Percentiles rank a stretch among this genome's conserved stretches.
phyloP scores from a whole-genome alignment of 2,888 invertebrate genomes.

The Chrysina gloriosa region DNA sequence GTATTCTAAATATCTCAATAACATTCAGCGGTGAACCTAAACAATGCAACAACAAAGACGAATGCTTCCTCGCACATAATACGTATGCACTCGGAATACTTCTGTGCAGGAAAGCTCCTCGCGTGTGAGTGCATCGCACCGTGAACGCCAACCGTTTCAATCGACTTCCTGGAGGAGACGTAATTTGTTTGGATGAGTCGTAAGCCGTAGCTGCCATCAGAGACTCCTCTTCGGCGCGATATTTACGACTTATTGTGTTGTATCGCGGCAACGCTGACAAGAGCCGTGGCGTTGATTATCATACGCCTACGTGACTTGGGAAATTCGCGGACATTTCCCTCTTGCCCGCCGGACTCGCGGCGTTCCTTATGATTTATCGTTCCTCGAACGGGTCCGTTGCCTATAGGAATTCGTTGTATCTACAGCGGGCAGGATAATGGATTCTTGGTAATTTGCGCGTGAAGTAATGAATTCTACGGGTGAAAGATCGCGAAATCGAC shows the following conservation, averaged over 20 bases:
- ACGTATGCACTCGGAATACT: background rate
- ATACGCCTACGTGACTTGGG: constrained; percentile 29
- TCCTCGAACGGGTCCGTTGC: constrained; percentile 1
- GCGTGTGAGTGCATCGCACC: background rate
- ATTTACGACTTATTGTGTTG: constrained; percentile 33
- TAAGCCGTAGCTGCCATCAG: background rate
- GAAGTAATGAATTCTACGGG: background rate
- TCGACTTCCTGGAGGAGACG: constrained; percentile 15
- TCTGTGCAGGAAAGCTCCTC: background rate
- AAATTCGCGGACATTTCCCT: constrained; percentile 6
- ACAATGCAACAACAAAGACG: too few species aligned
- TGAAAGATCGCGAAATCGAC: background rate
- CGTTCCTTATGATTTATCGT: constrained; percentile 28
- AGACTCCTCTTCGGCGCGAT: background rate
- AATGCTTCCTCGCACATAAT: background rate
- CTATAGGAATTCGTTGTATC: constrained; percentile 4
- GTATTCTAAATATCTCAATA: too few species aligned
- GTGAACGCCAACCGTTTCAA: constrained; percentile 1
- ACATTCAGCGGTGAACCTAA: too few species aligned
- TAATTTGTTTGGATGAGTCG: constrained; percentile 7
- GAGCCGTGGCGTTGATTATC: constrained; percentile 23
- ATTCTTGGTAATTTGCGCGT: background rate
- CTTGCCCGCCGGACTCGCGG: background rate
- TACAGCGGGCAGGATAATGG: background rate
- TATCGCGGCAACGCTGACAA: constrained; percentile 13